Evolutionary conservation across 2,888 invertebrate species (phyloP).

Genomic region (Tenthredo scrophulariae): DNA sequence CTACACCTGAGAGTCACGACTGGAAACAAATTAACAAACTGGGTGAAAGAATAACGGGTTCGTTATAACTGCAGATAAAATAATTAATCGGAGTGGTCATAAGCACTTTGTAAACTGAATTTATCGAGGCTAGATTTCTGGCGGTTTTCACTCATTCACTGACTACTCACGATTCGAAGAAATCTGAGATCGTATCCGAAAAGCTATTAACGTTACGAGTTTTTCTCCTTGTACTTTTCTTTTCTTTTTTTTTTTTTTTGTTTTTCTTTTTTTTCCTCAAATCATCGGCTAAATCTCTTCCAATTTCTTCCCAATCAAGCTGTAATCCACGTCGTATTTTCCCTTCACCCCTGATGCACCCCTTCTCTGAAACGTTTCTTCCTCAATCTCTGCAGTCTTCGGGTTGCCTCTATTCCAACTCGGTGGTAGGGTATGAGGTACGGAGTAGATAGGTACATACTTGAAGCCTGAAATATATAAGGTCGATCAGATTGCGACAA

Average conservation of each 20-base stretch:
- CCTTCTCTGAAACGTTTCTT: neutral
- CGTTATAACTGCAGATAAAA: slow-evolving; percentile 1
- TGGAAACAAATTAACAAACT: slow-evolving; percentile 35
- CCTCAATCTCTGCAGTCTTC: neutral
- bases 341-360: neutral
- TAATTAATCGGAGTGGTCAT: slow-evolving; percentile 29
- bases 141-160: neutral
- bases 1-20: neutral
- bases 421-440: neutral
- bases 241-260: neutral
- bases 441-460: neutral
- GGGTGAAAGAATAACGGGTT: neutral
- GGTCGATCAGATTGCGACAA: slow-evolving; percentile 58
- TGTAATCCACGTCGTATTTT: slow-evolving; percentile 55
- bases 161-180: neutral
- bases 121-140: slow-evolving; percentile 9
- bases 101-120: slow-evolving; percentile 27
- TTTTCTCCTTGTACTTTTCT: neutral
- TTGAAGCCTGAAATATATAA: slow-evolving; percentile 35
- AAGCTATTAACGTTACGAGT: slow-evolving; percentile 41
- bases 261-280: neutral
- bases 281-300: slow-evolving; percentile 42
- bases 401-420: neutral
- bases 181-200: slow-evolving; percentile 35
- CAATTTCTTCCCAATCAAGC: slow-evolving; percentile 62